phyloP scores from a whole-genome alignment of 2,888 invertebrate species.

The Cynaeus angustus region DNA sequence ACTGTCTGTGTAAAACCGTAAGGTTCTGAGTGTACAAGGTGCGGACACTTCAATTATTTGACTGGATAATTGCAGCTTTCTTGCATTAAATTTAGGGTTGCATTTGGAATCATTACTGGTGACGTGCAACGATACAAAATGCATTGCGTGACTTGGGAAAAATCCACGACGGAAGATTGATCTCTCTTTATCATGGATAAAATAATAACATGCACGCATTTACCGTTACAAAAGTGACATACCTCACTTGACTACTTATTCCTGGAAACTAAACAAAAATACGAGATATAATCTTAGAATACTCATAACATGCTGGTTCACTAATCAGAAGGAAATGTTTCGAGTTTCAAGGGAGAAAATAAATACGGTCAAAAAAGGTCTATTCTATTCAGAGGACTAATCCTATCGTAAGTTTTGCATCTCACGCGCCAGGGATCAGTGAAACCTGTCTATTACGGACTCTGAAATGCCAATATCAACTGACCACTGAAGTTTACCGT shows the following conservation, averaged over 20 bases:
- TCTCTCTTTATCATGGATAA: constrained; percentile 56
- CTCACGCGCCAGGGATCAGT: constrained; percentile 31
- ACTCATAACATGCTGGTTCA: background rate
- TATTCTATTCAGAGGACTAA: constrained; percentile 6
- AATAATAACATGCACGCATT: constrained; percentile 55
- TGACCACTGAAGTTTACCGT: constrained; percentile 42
- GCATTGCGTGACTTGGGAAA: constrained; percentile 51
- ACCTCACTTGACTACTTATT: constrained; percentile 24
- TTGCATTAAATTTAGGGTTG: constrained; percentile 41
- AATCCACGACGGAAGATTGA: constrained; percentile 54
- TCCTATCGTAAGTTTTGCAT: constrained; percentile 29
- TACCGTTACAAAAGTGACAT: constrained; percentile 44
- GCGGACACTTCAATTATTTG: constrained; percentile 33
- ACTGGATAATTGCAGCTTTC: constrained; percentile 29
- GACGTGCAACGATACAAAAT: constrained; percentile 49
- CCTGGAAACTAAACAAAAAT: constrained; percentile 8
- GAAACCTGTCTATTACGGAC: constrained; percentile 42
- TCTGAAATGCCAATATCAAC: constrained; percentile 49
- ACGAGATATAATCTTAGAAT: background rate
- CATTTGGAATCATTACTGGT: constrained; percentile 48
- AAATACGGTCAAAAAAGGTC: constrained; percentile 1
- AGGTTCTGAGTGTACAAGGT: constrained; percentile 28
- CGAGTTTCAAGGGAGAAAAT: background rate
- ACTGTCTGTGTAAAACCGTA: constrained; percentile 20
- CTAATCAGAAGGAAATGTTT: no score